Evolutionary conservation across 2,113 vertebrate genomes (phyloP), one percentile per base, ranked within the genome.

Genomic region (Hydrochoerus hydrochaeris): DNA sequence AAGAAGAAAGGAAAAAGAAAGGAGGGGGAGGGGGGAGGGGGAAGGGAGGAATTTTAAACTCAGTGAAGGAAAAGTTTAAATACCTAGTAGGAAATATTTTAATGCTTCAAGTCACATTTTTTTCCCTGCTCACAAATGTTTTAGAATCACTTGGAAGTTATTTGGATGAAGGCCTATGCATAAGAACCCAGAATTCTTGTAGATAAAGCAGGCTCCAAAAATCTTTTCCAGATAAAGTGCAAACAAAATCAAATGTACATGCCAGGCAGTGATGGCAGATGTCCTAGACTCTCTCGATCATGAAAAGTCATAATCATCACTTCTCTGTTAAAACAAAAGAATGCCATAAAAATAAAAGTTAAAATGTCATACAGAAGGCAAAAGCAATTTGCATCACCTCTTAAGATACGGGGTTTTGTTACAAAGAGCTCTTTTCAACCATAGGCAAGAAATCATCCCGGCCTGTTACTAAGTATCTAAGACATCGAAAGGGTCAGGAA

Each of bases 291-390:
- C 65, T 69, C 6, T 44, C 78, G 52, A 60, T 77, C 41, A 63
- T 41, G 58, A 88, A 22, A 52, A 82, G 73, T 73, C 41, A 44
- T 65, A 73, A 89, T 52, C 90, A 95, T 71, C 62, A 67, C 46
- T 19, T 57, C 24, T 95, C 8, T 85, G 95, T 95, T 75, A 89
- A 97, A 94, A 78, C 57, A 91, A 92, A 81, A 77, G 35, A 86
- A 73, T 85, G 85, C 57, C 91, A 88, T 94, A 92, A 84, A 84
- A 94, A 82, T 84, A 88, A 85, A 94, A 93, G 14, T 65, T 78
- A 54, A 94, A 84, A 75, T 75, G 88, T 54, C 75, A 95, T 14
- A 26, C 2, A 67, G 46, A 96, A 80, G 49, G 41, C 26, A 90
- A 77, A 96, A 92, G 52, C 32, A 67, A 19, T 85, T 2, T 67